Evolutionary conservation across 1,140 invertebrate species (phyloP).

Genomic region (Paracyclopina nana): DNA sequence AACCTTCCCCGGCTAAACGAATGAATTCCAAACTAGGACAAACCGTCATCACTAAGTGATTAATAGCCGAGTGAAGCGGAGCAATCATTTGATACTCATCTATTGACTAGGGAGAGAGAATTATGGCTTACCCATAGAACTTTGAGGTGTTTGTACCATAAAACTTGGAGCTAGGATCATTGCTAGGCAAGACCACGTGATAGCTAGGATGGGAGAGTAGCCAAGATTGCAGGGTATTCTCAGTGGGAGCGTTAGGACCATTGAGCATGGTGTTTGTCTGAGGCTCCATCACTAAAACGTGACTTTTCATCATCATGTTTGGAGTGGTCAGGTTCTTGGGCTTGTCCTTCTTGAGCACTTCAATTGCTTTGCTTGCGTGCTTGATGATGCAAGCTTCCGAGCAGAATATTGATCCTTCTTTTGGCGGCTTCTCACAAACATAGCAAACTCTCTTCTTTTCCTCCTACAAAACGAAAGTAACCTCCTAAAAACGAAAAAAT

Average conservation of each 20-base stretch:
- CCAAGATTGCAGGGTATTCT: slow-evolving; percentile 54
- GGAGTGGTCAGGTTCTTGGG: not conserved
- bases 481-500: not conserved
- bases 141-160: no score
- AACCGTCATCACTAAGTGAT: no score
- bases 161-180: slow-evolving; percentile 21
- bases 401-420: slow-evolving; percentile 54
- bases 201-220: slow-evolving; percentile 63
- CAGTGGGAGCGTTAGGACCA: slow-evolving; percentile 51
- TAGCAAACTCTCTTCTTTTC: not conserved
- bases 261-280: slow-evolving; percentile 14
- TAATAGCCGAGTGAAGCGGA: no score
- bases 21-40: no score
- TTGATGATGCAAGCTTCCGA: slow-evolving; percentile 63
- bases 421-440: slow-evolving; percentile 31
- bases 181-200: slow-evolving; percentile 49
- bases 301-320: not conserved
- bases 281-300: slow-evolving; percentile 13
- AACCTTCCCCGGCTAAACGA: no score
- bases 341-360: not conserved
- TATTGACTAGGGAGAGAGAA: no score
- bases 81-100: no score
- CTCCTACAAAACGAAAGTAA: slow-evolving; percentile 9
- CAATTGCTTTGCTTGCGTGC: slow-evolving; percentile 47
- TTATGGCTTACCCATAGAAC: not conserved